Evolutionary conservation across 1,140 invertebrate species (phyloP).

Genomic region (Polypedilum vanderplanki): DNA sequence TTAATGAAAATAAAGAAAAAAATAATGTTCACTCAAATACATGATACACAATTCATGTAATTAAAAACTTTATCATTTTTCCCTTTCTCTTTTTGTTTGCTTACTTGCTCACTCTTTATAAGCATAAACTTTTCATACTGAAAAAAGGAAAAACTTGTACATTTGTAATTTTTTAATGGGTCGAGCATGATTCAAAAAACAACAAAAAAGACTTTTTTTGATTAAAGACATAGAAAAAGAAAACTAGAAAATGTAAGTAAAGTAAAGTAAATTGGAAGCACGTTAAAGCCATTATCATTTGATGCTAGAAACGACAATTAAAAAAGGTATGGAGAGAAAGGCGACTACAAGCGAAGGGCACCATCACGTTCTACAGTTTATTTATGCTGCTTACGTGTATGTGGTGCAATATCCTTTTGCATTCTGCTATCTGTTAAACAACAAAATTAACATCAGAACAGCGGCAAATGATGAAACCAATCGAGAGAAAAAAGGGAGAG

Average conservation of each 20-base stretch:
- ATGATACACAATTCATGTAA: too few relatives aligned
- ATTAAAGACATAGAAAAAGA: background rate
- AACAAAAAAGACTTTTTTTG: background rate
- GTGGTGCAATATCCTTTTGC: background rate
- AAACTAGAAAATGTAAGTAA: background rate
- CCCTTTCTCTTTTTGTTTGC: too few relatives aligned
- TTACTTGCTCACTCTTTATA: background rate
- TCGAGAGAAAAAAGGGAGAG: too few relatives aligned
- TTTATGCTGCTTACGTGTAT: conserved; percentile 25
- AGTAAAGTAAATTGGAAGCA: conserved; percentile 22
- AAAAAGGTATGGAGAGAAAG: conserved; percentile 5
- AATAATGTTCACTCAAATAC: too few relatives aligned
- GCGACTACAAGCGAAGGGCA: background rate
- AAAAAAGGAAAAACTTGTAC: background rate
- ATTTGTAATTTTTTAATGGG: conserved; percentile 3
- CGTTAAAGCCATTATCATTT: conserved; percentile 23
- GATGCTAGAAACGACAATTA: conserved; percentile 5
- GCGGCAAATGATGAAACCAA: too few relatives aligned
- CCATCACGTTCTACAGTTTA: conserved; percentile 20
- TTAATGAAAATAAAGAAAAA: too few relatives aligned
- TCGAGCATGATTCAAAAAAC: background rate
- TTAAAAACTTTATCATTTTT: too few relatives aligned
- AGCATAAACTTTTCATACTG: background rate
- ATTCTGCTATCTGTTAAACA: background rate
- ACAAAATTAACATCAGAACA: background rate